phyloP scores from a whole-genome alignment of 2,888 invertebrate species.

The Epistrophella euchroma region DNA sequence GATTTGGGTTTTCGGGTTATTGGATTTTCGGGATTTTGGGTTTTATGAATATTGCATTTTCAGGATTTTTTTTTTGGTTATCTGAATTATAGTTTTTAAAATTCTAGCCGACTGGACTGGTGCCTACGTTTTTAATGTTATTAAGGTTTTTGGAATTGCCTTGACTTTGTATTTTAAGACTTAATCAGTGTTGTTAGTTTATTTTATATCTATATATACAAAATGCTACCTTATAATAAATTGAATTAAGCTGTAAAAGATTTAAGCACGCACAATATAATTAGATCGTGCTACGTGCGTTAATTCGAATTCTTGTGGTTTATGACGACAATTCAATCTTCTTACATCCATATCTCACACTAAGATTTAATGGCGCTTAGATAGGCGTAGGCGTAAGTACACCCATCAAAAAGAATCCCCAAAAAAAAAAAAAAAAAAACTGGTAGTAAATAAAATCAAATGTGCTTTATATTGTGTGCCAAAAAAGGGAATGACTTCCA shows the following conservation, averaged over 20 bases:
- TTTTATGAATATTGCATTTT: too few relatives aligned
- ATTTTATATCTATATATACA: too few relatives aligned
- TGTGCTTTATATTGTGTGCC: conserved; percentile 33
- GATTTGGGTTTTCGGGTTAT: too few relatives aligned
- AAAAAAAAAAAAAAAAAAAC: background rate
- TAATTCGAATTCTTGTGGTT: conserved; percentile 33
- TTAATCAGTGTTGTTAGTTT: too few relatives aligned
- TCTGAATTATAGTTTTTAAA: too few relatives aligned
- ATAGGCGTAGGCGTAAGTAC: conserved; percentile 1
- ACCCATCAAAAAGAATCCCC: conserved; percentile 5
- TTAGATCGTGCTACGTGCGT: conserved; percentile 51
- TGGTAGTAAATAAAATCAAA: conserved; percentile 56
- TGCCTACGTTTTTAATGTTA: too few relatives aligned
- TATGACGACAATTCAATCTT: conserved; percentile 69
- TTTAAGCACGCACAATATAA: conserved; percentile 70
- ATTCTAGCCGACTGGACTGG: too few relatives aligned
- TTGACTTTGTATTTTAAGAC: too few relatives aligned
- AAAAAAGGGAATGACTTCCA: conserved; percentile 53
- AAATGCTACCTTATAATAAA: background rate
- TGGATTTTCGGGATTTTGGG: too few relatives aligned
- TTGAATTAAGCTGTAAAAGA: conserved; percentile 59
- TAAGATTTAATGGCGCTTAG: conserved; percentile 32
- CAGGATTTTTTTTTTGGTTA: too few relatives aligned
- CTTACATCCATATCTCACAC: conserved; percentile 33
- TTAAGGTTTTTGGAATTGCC: too few relatives aligned